Evolutionary conservation across 2,888 invertebrate species (phyloP).

Genomic region (Orchesella flavescens): DNA sequence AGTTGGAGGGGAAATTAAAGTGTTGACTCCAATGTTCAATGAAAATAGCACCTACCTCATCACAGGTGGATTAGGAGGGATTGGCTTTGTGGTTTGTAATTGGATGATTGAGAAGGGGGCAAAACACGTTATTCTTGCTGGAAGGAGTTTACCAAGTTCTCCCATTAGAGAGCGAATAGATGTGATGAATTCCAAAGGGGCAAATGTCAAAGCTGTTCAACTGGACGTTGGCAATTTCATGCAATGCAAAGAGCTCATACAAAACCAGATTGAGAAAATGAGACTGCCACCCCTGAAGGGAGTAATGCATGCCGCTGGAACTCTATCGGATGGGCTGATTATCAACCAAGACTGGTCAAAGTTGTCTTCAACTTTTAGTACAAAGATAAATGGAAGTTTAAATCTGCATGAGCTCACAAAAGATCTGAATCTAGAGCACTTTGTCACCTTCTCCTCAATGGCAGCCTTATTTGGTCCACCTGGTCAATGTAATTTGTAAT

Average conservation of each 20-base stretch:
- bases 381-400: conserved; percentile 38
- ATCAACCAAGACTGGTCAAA: conserved; percentile 39
- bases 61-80: too few relatives aligned
- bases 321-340: conserved; percentile 23
- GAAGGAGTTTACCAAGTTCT: conserved; percentile 8
- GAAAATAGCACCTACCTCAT: too few relatives aligned
- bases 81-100: too few relatives aligned
- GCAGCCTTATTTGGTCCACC: too few relatives aligned
- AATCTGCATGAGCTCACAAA: conserved; percentile 37
- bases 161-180: conserved; percentile 32
- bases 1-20: background rate
- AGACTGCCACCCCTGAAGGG: conserved; percentile 39
- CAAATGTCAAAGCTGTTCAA: background rate
- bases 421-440: too few relatives aligned
- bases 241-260: background rate
- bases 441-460: too few relatives aligned
- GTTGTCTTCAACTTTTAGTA: background rate
- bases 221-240: background rate
- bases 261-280: background rate
- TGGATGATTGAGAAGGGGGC: conserved; percentile 37
- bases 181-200: background rate
- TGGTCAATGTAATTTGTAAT: too few relatives aligned
- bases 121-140: conserved; percentile 18
- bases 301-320: conserved; percentile 45
- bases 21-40: too few relatives aligned